A percentile compares a stretch with the other conserved stretches of the same genome.
Conservation (phyloP, 2,113 vertebrate species). For the Cyprinodon brontotheroides region DNA sequence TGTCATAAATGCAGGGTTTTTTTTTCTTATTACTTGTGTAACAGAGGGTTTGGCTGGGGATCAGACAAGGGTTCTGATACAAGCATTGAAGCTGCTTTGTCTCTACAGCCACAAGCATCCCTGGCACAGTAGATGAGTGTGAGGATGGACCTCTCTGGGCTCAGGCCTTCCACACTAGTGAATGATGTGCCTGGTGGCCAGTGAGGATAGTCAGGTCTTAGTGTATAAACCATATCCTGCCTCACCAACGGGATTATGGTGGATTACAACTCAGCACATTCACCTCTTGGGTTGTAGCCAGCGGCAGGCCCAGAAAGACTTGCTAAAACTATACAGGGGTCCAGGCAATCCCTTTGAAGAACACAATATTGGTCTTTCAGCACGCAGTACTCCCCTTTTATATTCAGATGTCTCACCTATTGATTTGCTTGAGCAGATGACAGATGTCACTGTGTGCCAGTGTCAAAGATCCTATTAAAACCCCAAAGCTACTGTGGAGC, state of each 20-base stretch:
- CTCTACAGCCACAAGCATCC: slow-evolving; percentile 50
- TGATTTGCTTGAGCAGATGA: slow-evolving; percentile 66
- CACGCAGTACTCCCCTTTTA: slow-evolving; percentile 38
- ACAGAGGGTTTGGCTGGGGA: slow-evolving; percentile 40
- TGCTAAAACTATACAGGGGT: slow-evolving; percentile 40
- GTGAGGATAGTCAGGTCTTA: slow-evolving; percentile 59
- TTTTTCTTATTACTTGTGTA: slow-evolving; percentile 19
- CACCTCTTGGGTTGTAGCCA: slow-evolving; percentile 70
- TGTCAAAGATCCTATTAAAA: slow-evolving; percentile 69
- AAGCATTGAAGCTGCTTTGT: slow-evolving; percentile 52
- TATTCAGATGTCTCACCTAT: slow-evolving; percentile 67
- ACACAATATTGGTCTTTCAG: slow-evolving; percentile 30
- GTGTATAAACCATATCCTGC: slow-evolving; percentile 72
- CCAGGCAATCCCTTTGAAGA: slow-evolving; percentile 24
- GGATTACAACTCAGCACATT: slow-evolving; percentile 82
- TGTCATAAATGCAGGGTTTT: slow-evolving; percentile 5
- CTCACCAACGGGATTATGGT: slow-evolving; percentile 78
- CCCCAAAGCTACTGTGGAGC: slow-evolving; percentile 54
- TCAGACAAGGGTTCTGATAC: slow-evolving; percentile 49
- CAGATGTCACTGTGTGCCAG: slow-evolving; percentile 59
- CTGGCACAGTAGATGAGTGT: slow-evolving; percentile 28
- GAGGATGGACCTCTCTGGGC: slow-evolving; percentile 35
- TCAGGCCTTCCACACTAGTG: slow-evolving; percentile 41
- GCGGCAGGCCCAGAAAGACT: slow-evolving; percentile 46
- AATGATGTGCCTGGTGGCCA: slow-evolving; percentile 52